phyloP scores from a whole-genome alignment of 2,113 vertebrate species.

The Cygnus atratus region DNA sequence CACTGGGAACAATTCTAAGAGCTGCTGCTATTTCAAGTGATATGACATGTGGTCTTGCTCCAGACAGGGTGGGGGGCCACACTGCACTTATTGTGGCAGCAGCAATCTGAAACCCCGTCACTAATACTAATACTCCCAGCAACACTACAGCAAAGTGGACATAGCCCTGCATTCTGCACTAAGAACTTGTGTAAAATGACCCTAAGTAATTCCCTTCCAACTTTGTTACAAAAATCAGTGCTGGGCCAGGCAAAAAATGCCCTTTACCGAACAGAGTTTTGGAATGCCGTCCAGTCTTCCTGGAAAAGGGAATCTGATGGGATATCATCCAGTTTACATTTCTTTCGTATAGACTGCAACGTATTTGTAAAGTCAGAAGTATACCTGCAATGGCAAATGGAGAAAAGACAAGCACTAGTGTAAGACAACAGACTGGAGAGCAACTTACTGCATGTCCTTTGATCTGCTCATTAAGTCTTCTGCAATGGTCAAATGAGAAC shows the following conservation, averaged over 20 bases:
- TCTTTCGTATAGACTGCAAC: slow-evolving; percentile 91
- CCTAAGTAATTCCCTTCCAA: not conserved
- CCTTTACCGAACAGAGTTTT: slow-evolving; percentile 88
- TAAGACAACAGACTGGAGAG: not conserved
- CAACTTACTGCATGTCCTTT: not conserved
- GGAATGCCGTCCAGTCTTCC: slow-evolving; percentile 97
- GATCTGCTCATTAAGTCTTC: not conserved
- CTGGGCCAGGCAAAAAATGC: not conserved
- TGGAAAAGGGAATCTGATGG: slow-evolving; percentile 82
- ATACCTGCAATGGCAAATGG: slow-evolving; percentile 73
- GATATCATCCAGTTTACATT: slow-evolving; percentile 88
- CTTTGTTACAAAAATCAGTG: not conserved
- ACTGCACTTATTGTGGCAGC: not conserved
- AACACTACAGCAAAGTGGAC: not conserved
- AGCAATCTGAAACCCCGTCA: not conserved
- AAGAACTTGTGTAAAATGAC: not conserved
- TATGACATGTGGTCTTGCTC: not conserved
- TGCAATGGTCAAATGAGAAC: not conserved
- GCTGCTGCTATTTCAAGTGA: not conserved
- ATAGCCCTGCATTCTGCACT: not conserved
- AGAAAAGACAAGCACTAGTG: not conserved
- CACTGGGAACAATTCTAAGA: not conserved
- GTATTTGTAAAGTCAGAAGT: slow-evolving; percentile 89
- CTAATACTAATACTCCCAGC: not conserved
- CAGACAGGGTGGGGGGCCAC: not conserved